These are phyloP conservation scores for Pseudochirops corinnae DNA, from an alignment of 2,797 vertebrate species.

Conservation along the genomic window DNA sequence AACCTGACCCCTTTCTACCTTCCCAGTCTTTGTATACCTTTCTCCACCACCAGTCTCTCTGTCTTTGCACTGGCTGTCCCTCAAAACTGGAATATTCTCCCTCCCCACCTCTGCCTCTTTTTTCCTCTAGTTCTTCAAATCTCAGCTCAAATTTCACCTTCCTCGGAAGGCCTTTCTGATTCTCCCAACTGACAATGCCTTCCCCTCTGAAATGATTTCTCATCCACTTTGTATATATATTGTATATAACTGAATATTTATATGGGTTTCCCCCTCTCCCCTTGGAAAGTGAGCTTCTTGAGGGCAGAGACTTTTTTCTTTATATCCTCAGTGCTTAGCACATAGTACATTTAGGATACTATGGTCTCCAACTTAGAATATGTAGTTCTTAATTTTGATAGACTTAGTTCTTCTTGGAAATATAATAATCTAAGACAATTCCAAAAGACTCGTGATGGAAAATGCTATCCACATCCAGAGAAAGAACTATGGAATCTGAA, in stretches of 20 bases:
- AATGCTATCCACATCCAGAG: too few relatives aligned
- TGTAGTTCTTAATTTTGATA: slow-evolving; percentile 36
- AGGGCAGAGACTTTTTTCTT: background rate
- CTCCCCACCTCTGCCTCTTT: background rate
- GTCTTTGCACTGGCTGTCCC: background rate
- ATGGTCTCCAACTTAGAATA: slow-evolving; percentile 16
- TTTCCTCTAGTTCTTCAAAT: slow-evolving; percentile 19
- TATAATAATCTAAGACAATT: too few relatives aligned
- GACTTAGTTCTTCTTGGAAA: too few relatives aligned
- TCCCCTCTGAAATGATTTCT: background rate
- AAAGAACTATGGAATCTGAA: too few relatives aligned
- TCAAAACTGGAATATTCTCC: background rate
- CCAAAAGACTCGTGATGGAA: too few relatives aligned
- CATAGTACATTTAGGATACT: background rate
- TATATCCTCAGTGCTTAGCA: background rate
- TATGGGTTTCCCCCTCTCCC: background rate
- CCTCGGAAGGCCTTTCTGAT: background rate
- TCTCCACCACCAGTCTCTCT: background rate
- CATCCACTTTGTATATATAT: background rate
- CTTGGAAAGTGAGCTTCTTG: background rate
- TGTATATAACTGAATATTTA: background rate
- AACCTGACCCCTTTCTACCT: background rate
- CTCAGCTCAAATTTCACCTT: background rate
- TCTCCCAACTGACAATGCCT: background rate
- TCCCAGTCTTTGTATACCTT: background rate